Conservation (phyloP, 1,140 invertebrate genomes). For the Dreissena rostriformis region DNA sequence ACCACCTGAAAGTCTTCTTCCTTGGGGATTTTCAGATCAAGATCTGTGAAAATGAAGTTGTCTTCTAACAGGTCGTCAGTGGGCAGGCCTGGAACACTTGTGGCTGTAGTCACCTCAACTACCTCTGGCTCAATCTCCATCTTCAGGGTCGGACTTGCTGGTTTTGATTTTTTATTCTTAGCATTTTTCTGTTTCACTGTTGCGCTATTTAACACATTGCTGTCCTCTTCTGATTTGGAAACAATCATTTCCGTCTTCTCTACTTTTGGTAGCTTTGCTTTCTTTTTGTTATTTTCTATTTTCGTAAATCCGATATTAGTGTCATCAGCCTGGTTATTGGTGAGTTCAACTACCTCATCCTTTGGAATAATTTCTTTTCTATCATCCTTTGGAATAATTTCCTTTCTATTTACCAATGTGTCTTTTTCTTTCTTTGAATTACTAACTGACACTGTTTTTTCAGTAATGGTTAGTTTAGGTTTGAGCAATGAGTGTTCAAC, state of each 20-base stretch:
- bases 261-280: constrained; percentile 31
- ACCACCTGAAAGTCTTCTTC: constrained; percentile 71
- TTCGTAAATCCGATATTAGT: background rate
- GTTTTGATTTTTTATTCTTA: constrained; percentile 52
- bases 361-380: background rate
- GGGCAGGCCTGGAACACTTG: constrained; percentile 13
- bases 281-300: constrained; percentile 38
- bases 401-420: too few relatives aligned
- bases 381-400: too few relatives aligned
- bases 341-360: constrained; percentile 26
- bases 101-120: constrained; percentile 26
- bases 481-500: constrained; percentile 24
- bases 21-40: constrained; percentile 48
- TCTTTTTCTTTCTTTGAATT: too few relatives aligned
- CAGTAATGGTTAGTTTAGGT: constrained; percentile 8
- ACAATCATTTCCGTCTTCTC: constrained; percentile 28
- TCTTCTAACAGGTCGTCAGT: constrained; percentile 34
- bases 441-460: too few relatives aligned
- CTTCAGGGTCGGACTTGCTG: constrained; percentile 24
- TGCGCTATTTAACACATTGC: constrained; percentile 31
- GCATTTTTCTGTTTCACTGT: constrained; percentile 62
- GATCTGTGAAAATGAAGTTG: constrained; percentile 70
- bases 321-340: constrained; percentile 37
- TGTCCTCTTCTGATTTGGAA: constrained; percentile 26
- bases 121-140: constrained; percentile 21